Conservation (phyloP, 1,140 invertebrate genomes). For the Laupala kohalensis region DNA sequence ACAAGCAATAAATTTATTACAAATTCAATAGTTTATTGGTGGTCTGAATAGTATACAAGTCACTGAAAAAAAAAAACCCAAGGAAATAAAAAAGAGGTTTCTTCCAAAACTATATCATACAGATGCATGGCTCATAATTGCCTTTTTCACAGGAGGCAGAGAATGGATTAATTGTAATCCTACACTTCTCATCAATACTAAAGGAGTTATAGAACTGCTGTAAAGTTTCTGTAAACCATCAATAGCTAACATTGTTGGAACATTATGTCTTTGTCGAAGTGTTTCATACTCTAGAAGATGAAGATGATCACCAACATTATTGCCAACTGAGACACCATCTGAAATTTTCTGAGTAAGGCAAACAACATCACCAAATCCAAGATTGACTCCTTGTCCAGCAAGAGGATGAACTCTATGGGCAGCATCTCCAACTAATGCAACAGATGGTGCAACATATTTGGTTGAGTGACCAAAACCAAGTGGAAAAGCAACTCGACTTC, state of each 20-base stretch:
- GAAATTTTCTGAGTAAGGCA: slow-evolving; percentile 54
- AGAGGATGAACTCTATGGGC: slow-evolving; percentile 93
- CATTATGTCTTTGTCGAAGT: slow-evolving; percentile 65
- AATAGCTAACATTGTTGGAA: slow-evolving; percentile 75
- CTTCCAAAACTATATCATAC: too few species aligned
- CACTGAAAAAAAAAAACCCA: too few species aligned
- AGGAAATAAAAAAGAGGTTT: too few species aligned
- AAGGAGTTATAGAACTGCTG: slow-evolving; percentile 54
- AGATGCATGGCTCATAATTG: neutral
- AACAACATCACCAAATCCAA: slow-evolving; percentile 87
- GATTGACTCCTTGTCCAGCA: slow-evolving; percentile 93
- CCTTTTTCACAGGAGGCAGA: slow-evolving; percentile 55
- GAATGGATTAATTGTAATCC: slow-evolving; percentile 76
- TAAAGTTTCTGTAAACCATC: slow-evolving; percentile 83
- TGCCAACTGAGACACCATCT: slow-evolving; percentile 56
- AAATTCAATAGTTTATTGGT: too few species aligned
- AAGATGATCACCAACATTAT: slow-evolving; percentile 50
- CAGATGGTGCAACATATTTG: slow-evolving; percentile 60
- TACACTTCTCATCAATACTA: slow-evolving; percentile 69
- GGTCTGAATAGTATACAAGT: too few species aligned
- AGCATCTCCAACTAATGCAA: slow-evolving; percentile 83
- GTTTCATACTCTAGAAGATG: slow-evolving; percentile 76
- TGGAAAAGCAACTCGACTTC: slow-evolving; percentile 77
- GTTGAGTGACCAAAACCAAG: slow-evolving; percentile 80
- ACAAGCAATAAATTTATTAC: too few species aligned